Conservation (phyloP, 2,888 invertebrate species). For the Leptura quadrifasciata region DNA sequence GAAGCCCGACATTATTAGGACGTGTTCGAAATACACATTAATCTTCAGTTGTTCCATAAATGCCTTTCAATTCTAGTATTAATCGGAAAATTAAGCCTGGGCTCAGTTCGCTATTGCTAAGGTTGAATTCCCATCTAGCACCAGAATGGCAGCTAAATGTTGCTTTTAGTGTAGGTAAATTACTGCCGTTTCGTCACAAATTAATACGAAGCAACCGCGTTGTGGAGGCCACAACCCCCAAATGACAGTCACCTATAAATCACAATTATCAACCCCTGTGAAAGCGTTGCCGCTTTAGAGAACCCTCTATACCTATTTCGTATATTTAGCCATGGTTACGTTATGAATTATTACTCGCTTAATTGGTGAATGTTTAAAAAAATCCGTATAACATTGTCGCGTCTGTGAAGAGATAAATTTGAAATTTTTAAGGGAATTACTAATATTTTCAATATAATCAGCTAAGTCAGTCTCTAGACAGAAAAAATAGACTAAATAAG, state of each 20-base stretch:
- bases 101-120: slow-evolving; percentile 40
- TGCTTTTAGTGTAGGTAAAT: slow-evolving; percentile 59
- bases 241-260: slow-evolving; percentile 66
- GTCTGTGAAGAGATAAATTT: background rate
- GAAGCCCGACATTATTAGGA: slow-evolving; percentile 22
- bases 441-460: background rate
- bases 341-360: slow-evolving; percentile 27
- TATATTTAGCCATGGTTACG: slow-evolving; percentile 38
- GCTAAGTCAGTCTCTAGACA: too few species aligned
- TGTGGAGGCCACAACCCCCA: slow-evolving; percentile 59
- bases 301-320: slow-evolving; percentile 46
- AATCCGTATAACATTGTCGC: slow-evolving; percentile 12
- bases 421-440: background rate
- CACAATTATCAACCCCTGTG: slow-evolving; percentile 66
- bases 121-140: slow-evolving; percentile 40
- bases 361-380: slow-evolving; percentile 28
- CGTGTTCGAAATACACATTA: slow-evolving; percentile 46
- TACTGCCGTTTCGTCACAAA: slow-evolving; percentile 61
- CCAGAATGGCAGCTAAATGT: slow-evolving; percentile 49
- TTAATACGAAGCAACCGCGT: slow-evolving; percentile 64
- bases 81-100: slow-evolving; percentile 49
- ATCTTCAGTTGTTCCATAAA: slow-evolving; percentile 48
- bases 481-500: too few species aligned
- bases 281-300: slow-evolving; percentile 49
- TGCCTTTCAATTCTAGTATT: slow-evolving; percentile 49